Evolutionary conservation across 2,113 vertebrate genomes (phyloP).

Genomic region (Pachypanchax playfairii): DNA sequence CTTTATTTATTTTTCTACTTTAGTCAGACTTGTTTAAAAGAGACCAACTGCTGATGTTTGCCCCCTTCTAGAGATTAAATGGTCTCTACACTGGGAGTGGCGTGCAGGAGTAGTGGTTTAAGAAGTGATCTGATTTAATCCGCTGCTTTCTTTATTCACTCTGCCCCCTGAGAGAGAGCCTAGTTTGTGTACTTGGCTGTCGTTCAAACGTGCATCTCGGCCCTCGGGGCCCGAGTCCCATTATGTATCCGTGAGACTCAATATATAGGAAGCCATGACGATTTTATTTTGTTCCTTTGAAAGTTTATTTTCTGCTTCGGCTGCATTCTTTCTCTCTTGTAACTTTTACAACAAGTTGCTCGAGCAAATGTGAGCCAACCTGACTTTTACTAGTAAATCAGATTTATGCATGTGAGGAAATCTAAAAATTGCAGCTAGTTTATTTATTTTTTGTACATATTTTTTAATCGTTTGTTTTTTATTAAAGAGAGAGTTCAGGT

Average conservation of each 20-base stretch:
- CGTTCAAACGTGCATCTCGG: slow-evolving; percentile 68
- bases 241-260: slow-evolving; percentile 48
- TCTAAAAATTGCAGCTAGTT: not conserved
- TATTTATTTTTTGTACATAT: not conserved
- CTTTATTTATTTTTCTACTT: slow-evolving; percentile 84
- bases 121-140: slow-evolving; percentile 77
- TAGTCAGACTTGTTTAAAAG: slow-evolving; percentile 85
- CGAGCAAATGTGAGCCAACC: slow-evolving; percentile 6
- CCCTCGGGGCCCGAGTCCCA: slow-evolving; percentile 42
- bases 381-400: slow-evolving; percentile 10
- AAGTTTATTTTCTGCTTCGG: slow-evolving; percentile 28
- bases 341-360: slow-evolving; percentile 23
- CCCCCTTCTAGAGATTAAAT: slow-evolving; percentile 73
- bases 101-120: slow-evolving; percentile 66
- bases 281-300: slow-evolving; percentile 30
- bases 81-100: slow-evolving; percentile 78
- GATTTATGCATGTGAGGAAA: not conserved
- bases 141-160: slow-evolving; percentile 79
- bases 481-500: not conserved
- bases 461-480: not conserved
- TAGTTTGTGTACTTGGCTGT: slow-evolving; percentile 70
- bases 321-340: slow-evolving; percentile 16
- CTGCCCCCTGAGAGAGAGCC: slow-evolving; percentile 76
- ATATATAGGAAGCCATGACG: slow-evolving; percentile 18
- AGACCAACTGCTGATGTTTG: slow-evolving; percentile 81